Evolutionary conservation across 2,113 vertebrate genomes (phyloP).

Genomic region (Myxocyprinus asiaticus): DNA sequence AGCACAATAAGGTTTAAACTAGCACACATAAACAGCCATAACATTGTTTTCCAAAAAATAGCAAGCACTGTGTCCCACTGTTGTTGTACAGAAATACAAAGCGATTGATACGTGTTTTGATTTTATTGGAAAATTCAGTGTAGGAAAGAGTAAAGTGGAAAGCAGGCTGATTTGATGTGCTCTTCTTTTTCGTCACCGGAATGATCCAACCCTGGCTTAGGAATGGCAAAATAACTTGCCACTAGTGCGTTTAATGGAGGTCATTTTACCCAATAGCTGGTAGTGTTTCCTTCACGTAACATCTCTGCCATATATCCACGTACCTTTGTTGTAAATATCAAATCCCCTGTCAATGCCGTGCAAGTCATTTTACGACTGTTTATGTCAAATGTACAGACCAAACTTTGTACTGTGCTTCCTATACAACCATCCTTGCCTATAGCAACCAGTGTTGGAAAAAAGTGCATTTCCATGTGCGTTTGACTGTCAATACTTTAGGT

Average conservation of each 20-base stretch:
- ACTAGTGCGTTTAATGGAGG: constrained; percentile 34
- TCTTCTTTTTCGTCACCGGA: background rate
- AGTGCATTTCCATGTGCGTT: constrained; percentile 19
- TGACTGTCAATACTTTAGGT: background rate
- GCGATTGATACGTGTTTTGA: background rate
- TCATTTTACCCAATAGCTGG: constrained; percentile 28
- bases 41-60: constrained; percentile 43
- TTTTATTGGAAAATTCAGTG: background rate
- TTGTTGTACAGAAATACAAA: constrained; percentile 25
- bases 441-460: constrained; percentile 9
- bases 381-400: constrained; percentile 22
- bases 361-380: constrained; percentile 17
- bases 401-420: constrained; percentile 19
- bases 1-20: constrained; percentile 31
- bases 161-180: constrained; percentile 33
- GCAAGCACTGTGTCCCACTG: constrained; percentile 14
- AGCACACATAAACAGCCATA: constrained; percentile 39
- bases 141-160: constrained; percentile 11
- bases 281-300: background rate
- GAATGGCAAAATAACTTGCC: constrained; percentile 2
- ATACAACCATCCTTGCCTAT: constrained; percentile 3
- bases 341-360: constrained; percentile 1
- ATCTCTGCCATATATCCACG: constrained; percentile 16
- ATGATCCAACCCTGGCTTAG: background rate
- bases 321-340: background rate